Evolutionary conservation across 2,888 invertebrate species (phyloP).

Genomic region (Nephrotoma appendiculata): DNA sequence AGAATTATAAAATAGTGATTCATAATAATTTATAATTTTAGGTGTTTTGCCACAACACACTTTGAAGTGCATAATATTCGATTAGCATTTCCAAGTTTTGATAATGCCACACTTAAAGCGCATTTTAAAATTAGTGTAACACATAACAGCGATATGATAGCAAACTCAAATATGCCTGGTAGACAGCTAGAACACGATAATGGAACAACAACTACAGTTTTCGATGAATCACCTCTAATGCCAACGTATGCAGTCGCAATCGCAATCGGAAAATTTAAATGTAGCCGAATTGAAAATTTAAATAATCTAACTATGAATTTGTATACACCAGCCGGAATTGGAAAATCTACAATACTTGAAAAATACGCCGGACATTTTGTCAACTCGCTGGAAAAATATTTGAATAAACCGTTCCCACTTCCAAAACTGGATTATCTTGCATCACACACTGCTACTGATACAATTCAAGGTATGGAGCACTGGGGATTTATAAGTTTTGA

Average conservation of each 20-base stretch:
- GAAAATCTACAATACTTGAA: neutral
- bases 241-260: neutral
- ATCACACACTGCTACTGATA: neutral
- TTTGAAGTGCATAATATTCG: neutral
- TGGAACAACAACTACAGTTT: neutral
- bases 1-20: neutral
- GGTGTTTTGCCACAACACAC: neutral
- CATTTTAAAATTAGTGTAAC: neutral
- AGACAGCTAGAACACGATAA: neutral
- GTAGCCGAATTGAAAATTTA: neutral
- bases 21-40: neutral
- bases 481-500: neutral
- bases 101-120: neutral
- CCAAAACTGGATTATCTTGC: neutral
- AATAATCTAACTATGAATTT: neutral
- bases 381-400: neutral
- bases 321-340: neutral
- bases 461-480: neutral
- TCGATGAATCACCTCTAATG: neutral
- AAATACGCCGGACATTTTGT: neutral
- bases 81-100: neutral
- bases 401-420: neutral
- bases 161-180: neutral
- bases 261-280: neutral
- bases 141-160: neutral